Evolutionary conservation across 2,113 vertebrate species (phyloP).

Genomic region (Micromys minutus): DNA sequence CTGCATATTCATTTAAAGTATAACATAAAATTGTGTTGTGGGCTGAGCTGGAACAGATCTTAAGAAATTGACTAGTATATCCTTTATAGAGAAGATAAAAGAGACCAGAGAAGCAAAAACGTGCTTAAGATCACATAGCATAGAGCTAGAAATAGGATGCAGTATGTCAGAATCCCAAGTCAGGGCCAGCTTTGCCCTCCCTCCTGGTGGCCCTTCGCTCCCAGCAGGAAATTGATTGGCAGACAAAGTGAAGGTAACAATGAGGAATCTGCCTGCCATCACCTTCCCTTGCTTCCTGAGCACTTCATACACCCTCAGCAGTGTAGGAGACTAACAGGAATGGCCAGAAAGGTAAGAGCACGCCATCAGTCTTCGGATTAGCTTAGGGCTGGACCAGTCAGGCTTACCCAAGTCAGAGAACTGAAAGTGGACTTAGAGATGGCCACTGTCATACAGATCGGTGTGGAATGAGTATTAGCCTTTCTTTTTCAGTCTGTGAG

Average conservation of each 20-base stretch:
- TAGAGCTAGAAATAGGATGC: conserved; percentile 7
- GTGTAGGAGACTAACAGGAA: conserved; percentile 10
- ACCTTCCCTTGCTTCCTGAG: conserved; percentile 9
- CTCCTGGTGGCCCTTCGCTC: background rate
- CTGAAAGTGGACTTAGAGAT: conserved; percentile 44
- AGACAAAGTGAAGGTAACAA: background rate
- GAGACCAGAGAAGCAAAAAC: conserved; percentile 3
- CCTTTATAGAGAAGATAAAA: background rate
- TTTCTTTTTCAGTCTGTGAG: background rate
- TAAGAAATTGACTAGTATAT: conserved; percentile 27
- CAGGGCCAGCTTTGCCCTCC: background rate
- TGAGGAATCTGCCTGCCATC: background rate
- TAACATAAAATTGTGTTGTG: conserved; percentile 37
- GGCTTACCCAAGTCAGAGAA: conserved; percentile 45
- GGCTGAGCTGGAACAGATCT: conserved; percentile 32
- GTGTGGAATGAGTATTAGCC: conserved; percentile 10
- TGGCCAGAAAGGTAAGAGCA: background rate
- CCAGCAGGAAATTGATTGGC: conserved; percentile 20
- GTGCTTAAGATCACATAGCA: conserved; percentile 11
- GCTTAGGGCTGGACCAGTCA: background rate
- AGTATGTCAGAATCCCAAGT: conserved; percentile 33
- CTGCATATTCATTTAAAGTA: background rate
- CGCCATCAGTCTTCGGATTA: conserved; percentile 25
- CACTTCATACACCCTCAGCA: background rate
- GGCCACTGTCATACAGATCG: background rate